Evolutionary conservation across 2,113 vertebrate genomes (phyloP), one percentile per base, ranked within the genome.

Genomic region (Pelusios castaneus): DNA sequence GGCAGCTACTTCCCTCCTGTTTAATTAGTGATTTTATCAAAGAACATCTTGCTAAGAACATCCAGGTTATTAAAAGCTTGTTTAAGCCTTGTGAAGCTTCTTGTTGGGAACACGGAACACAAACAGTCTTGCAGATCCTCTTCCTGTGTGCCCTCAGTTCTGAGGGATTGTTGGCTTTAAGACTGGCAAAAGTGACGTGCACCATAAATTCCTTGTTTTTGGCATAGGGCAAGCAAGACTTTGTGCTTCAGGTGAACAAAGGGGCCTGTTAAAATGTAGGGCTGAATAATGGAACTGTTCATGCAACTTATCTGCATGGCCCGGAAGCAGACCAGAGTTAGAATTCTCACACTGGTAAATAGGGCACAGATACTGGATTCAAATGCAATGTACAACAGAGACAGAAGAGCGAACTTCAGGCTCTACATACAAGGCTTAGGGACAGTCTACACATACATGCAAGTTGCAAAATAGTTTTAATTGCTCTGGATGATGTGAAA

Each of bases 21-120:
- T 17, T 92, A 91, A 88, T 31, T 88, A 70, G n/a, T 14, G 87
- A 2, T 78, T 94, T 90, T 90, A 85, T 88, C 77, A 90, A 87
- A 89, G 43, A 93, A 79, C 52, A 94, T 43, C 22, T 83, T 89
- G 51, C 47, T 80, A 45, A 63, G 89, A 80, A 41, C 52, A 82
- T n/a, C 73, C 43, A 45, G 51, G 31, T 73, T 89, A 93, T 45
- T 82, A 82, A 90, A 94, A 94, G 52, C 56, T 91, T 76, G 80
- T 89, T 88, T 78, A 83, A 90, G 84, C 43, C 1, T 5, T 89
- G 51, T n/a, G 63, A 19, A 70, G 24, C 34, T 81, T 55, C 54
- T 41, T 13, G 52, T 41, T 80, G 14, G 31, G n/a, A 25, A 55
- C 25, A 31, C 14, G 5, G 54, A 81, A 25, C 24, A 52, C 22